Evolutionary conservation across 2,113 vertebrate genomes (phyloP).

Genomic region (Petroica traversi): DNA sequence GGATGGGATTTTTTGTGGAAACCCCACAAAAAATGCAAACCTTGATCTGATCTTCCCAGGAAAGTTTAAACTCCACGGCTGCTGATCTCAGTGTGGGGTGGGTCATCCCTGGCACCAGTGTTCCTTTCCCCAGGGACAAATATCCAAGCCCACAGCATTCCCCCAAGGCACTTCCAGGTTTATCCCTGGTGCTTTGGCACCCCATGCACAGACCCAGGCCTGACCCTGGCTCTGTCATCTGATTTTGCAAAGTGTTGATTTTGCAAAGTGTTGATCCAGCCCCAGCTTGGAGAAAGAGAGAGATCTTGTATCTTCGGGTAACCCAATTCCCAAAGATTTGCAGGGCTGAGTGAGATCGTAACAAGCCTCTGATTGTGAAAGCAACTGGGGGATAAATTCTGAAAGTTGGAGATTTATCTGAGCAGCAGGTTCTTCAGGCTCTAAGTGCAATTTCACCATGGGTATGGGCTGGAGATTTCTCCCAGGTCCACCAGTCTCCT

Average conservation of each 20-base stretch:
- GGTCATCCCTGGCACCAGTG: background rate
- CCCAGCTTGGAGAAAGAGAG: conserved; percentile 3
- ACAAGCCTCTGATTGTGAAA: conserved; percentile 38
- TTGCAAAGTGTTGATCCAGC: conserved; percentile 35
- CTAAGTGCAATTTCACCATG: background rate
- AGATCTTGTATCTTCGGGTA: conserved; percentile 26
- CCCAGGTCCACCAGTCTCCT: background rate
- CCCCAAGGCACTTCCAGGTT: background rate
- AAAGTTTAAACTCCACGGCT: background rate
- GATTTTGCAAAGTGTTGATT: conserved; percentile 42
- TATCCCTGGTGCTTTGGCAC: background rate
- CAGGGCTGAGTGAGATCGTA: background rate
- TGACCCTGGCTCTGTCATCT: conserved; percentile 28
- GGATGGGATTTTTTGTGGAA: background rate
- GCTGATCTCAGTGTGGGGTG: background rate
- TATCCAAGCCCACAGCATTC: background rate
- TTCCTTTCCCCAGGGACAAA: background rate
- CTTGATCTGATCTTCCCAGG: background rate
- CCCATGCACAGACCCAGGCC: background rate
- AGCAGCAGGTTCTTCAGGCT: background rate
- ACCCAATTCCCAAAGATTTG: conserved; percentile 30
- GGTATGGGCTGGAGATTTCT: background rate
- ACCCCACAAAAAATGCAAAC: background rate
- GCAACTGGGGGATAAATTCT: background rate
- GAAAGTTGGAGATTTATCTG: conserved; percentile 8